phyloP scores from a whole-genome alignment of 2,797 vertebrate species.

The Buphagus erythrorhynchus region DNA sequence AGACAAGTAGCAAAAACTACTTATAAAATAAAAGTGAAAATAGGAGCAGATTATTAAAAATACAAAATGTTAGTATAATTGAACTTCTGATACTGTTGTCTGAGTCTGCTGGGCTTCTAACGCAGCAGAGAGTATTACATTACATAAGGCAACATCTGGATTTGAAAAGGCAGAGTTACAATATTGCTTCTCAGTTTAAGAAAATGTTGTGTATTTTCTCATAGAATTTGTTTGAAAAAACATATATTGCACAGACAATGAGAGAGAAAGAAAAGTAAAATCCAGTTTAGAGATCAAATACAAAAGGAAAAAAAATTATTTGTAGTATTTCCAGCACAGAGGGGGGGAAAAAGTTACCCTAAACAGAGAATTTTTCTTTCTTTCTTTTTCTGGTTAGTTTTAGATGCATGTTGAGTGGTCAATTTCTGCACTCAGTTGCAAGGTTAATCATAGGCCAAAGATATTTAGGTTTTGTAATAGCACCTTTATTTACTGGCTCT shows the following conservation, averaged over 20 bases:
- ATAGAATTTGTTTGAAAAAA: background rate
- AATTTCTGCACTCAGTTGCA: slow-evolving; percentile 78
- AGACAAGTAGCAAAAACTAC: slow-evolving; percentile 65
- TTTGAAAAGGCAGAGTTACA: background rate
- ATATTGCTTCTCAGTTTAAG: background rate
- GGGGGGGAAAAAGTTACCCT: background rate
- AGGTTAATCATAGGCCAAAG: slow-evolving; percentile 83
- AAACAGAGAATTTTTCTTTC: background rate
- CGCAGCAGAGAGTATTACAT: background rate
- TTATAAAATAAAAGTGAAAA: slow-evolving; percentile 56
- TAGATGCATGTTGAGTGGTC: slow-evolving; percentile 71
- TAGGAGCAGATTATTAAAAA: slow-evolving; percentile 50
- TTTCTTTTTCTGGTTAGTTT: slow-evolving; percentile 73
- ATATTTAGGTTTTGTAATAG: slow-evolving; percentile 80
- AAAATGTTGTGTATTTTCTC: background rate
- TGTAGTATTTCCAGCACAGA: background rate
- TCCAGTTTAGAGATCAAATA: background rate
- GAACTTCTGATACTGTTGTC: background rate
- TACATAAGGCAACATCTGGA: background rate
- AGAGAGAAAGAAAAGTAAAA: background rate
- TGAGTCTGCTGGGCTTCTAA: background rate
- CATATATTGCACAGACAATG: background rate
- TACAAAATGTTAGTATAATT: background rate
- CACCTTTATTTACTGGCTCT: slow-evolving; percentile 73
- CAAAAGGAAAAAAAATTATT: background rate